These are phyloP conservation scores for Mythimna albipuncta DNA, from an alignment of 2,888 invertebrate genomes.

Conservation along the genomic window DNA sequence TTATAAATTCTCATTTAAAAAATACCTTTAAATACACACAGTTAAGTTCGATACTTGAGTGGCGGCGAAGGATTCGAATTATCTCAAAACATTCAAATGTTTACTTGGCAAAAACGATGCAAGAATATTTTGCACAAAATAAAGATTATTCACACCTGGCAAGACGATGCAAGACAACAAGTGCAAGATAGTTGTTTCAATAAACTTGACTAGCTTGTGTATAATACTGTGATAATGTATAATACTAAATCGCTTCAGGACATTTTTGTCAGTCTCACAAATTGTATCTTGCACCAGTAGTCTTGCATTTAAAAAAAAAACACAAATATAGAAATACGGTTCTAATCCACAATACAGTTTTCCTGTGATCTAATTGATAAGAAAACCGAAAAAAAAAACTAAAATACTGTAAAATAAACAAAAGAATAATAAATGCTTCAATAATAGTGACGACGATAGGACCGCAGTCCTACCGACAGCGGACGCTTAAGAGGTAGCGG, in stretches of 20 bases:
- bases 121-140: too few species aligned
- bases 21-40: too few species aligned
- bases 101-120: too few species aligned
- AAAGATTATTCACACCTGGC: background rate
- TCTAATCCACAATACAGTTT: background rate
- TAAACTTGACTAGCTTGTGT: conserved; percentile 39
- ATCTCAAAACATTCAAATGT: too few species aligned
- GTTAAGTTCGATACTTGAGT: too few species aligned
- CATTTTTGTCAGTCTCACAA: conserved; percentile 18
- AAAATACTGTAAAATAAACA: conserved; percentile 62
- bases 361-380: conserved; percentile 45
- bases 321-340: too few species aligned
- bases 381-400: conserved; percentile 59
- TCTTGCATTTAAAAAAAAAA: conserved; percentile 16
- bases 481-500: conserved; percentile 54
- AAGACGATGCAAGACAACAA: background rate
- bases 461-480: conserved; percentile 55
- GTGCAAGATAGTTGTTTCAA: conserved; percentile 11
- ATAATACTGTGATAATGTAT: conserved; percentile 42
- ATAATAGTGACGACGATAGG: conserved; percentile 61
- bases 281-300: background rate
- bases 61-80: too few species aligned
- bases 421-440: conserved; percentile 76
- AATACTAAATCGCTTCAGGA: conserved; percentile 20
- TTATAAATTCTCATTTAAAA: too few species aligned